Percentiles rank a stretch among this genome's conserved stretches.
Conservation (phyloP, 2,797 vertebrate genomes). For the Rhinoraja longicauda region DNA sequence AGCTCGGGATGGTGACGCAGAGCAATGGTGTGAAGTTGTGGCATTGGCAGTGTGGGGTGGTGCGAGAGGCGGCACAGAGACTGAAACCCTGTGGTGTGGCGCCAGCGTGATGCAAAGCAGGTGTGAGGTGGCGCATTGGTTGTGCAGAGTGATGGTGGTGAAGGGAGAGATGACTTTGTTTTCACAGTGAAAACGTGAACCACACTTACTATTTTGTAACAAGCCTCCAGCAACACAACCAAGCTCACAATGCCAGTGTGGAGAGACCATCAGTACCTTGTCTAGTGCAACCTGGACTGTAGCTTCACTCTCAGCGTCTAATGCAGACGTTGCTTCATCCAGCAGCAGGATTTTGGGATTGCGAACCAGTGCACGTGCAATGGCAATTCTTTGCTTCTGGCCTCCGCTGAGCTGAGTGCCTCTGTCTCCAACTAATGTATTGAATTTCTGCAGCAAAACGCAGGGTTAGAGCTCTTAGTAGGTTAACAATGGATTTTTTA, state of each 20-base stretch:
- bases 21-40: no score
- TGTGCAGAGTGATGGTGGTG: not conserved
- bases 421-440: slow-evolving; percentile 83
- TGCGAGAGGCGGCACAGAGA: no score
- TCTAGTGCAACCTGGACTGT: slow-evolving; percentile 84
- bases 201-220: not conserved
- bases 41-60: no score
- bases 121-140: no score
- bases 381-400: slow-evolving; percentile 92
- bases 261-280: slow-evolving; percentile 62
- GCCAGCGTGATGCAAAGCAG: no score
- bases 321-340: slow-evolving; percentile 87
- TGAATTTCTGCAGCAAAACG: slow-evolving; percentile 70
- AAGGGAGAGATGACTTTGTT: not conserved
- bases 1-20: no score
- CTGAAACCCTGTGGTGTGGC: no score
- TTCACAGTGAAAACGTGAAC: not conserved
- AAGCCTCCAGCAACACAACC: not conserved
- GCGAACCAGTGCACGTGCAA: slow-evolving; percentile 83
- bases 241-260: not conserved
- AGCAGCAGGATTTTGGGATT: slow-evolving; percentile 90
- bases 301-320: slow-evolving; percentile 87
- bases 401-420: slow-evolving; percentile 89
- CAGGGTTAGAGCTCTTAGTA: not conserved
- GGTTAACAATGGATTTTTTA: no score